Evolutionary conservation across 2,888 invertebrate genomes (phyloP).

Genomic region (Drosophila tripunctata): DNA sequence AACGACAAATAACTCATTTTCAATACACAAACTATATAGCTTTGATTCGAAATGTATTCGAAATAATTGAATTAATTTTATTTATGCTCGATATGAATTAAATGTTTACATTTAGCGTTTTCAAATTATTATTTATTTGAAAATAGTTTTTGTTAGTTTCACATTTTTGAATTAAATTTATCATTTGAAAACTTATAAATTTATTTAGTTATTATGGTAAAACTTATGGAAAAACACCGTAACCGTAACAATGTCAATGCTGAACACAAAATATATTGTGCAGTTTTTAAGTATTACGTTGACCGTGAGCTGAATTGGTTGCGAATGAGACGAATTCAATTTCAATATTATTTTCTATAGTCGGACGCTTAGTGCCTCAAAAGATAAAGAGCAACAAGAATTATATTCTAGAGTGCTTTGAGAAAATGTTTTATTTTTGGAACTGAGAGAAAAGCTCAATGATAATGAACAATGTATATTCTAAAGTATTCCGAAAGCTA

Average conservation of each 20-base stretch:
- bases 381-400: conserved; percentile 43
- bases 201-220: not conserved
- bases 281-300: conserved; percentile 58
- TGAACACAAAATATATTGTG: conserved; percentile 37
- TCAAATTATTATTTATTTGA: not conserved
- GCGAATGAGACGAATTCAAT: conserved; percentile 67
- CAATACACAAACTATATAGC: not conserved
- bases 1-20: conserved; percentile 73
- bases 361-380: conserved; percentile 21
- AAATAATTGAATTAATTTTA: not conserved
- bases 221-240: conserved; percentile 1
- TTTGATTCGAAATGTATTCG: not conserved
- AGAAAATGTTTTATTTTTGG: conserved; percentile 74
- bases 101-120: not conserved
- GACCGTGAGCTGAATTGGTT: conserved; percentile 78
- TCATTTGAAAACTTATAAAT: not conserved
- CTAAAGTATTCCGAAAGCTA: conserved; percentile 62
- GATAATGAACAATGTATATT: conserved; percentile 61
- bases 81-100: not conserved
- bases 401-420: conserved; percentile 53
- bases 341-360: conserved; percentile 46
- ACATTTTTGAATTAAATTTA: not conserved
- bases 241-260: conserved; percentile 48
- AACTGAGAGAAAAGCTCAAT: conserved; percentile 71
- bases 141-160: not conserved